Conservation (phyloP, 2,797 vertebrate genomes). For the Pygocentrus nattereri region DNA sequence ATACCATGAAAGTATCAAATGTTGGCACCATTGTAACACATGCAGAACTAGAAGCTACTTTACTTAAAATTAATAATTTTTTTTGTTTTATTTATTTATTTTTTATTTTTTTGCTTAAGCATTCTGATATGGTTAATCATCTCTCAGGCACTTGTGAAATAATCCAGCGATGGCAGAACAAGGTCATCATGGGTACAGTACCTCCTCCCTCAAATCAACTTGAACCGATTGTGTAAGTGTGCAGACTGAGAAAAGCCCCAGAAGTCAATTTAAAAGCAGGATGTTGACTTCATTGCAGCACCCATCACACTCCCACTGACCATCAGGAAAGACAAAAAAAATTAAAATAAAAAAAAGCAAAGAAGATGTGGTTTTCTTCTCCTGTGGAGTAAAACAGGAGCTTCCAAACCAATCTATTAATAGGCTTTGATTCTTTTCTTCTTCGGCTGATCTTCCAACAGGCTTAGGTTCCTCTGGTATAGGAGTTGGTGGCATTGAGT, state of each 20-base stretch:
- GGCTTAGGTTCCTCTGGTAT: conserved; percentile 2
- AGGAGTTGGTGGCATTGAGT: conserved; percentile 30
- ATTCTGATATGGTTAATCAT: conserved; percentile 30
- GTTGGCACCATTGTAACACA: conserved; percentile 71
- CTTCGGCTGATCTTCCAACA: background rate
- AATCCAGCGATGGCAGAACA: conserved; percentile 43
- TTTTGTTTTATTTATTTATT: conserved; percentile 6
- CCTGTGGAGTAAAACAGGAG: background rate
- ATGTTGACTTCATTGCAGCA: conserved; percentile 43
- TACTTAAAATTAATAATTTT: conserved; percentile 31
- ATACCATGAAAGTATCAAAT: conserved; percentile 59
- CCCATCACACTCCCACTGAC: conserved; percentile 27
- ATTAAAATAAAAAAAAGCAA: background rate
- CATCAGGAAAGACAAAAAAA: background rate
- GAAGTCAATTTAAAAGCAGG: conserved; percentile 44
- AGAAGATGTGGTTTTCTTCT: conserved; percentile 12
- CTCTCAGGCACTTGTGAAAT: conserved; percentile 67
- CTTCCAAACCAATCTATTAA: background rate
- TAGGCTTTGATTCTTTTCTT: background rate
- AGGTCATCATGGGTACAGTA: conserved; percentile 44
- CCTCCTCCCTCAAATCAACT: conserved; percentile 42
- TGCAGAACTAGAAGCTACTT: conserved; percentile 68
- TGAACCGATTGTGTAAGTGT: conserved; percentile 28
- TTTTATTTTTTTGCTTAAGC: background rate
- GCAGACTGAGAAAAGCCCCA: conserved; percentile 38